These are phyloP conservation scores for Hippocampus guttulatus DNA, from an alignment of 2,113 vertebrate species.

Conservation along the genomic window DNA sequence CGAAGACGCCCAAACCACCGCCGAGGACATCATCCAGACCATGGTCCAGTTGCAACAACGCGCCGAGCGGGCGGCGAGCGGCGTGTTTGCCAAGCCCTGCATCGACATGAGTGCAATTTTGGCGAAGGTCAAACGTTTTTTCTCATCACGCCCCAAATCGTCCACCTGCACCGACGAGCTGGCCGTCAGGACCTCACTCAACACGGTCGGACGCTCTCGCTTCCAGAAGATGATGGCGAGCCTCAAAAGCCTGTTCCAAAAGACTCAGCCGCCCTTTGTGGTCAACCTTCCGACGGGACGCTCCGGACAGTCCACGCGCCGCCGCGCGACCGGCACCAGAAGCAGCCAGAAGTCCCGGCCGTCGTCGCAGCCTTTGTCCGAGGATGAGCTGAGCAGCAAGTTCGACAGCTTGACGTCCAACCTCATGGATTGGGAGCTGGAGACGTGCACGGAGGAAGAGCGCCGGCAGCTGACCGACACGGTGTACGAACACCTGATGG, in stretches of 20 bases:
- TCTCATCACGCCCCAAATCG: neutral
- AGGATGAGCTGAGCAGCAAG: slow-evolving; percentile 1
- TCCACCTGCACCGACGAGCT: neutral
- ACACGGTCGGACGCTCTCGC: neutral
- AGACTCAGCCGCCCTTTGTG: neutral
- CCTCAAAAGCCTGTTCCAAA: slow-evolving; percentile 2
- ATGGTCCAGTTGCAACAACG: slow-evolving; percentile 5
- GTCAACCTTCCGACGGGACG: neutral
- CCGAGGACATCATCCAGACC: neutral
- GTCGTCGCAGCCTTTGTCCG: neutral
- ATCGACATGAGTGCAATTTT: slow-evolving; percentile 4
- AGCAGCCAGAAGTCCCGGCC: neutral
- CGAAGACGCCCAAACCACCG: neutral
- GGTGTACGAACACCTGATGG: neutral
- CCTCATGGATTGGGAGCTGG: slow-evolving; percentile 3
- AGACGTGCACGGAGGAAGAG: neutral
- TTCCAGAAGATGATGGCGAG: slow-evolving; percentile 8
- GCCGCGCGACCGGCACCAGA: neutral
- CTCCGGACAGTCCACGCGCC: neutral
- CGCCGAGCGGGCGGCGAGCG: neutral
- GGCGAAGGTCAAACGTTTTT: slow-evolving; percentile 3
- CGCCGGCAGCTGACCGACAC: slow-evolving; percentile 1
- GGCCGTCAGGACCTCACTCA: neutral
- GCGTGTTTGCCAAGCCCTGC: neutral
- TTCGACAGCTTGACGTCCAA: neutral